Conservation (phyloP, 2,113 vertebrate genomes). For the Ariopsis seemanni region DNA sequence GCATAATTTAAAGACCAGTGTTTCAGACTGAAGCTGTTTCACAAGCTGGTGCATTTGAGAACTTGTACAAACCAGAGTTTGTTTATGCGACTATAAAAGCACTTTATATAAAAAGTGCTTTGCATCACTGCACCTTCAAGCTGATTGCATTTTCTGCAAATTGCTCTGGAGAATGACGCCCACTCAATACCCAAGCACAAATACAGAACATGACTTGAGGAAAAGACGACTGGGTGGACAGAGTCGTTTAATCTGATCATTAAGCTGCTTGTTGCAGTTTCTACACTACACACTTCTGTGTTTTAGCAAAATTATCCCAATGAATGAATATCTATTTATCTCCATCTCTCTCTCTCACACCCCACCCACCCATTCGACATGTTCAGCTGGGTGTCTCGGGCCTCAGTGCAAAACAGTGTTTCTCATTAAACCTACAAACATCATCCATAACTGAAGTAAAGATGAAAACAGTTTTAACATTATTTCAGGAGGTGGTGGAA, state of each 20-base stretch:
- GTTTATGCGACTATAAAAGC: not conserved
- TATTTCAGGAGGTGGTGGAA: no score
- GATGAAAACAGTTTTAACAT: no score
- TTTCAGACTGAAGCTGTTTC: not conserved
- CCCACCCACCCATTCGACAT: no score
- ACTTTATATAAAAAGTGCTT: not conserved
- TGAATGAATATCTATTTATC: no score
- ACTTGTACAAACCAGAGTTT: not conserved
- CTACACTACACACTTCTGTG: not conserved
- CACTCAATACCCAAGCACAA: not conserved
- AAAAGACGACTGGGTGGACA: not conserved
- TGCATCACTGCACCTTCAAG: not conserved
- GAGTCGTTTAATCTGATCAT: not conserved
- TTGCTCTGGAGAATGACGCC: not conserved
- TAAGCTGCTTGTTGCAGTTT: not conserved
- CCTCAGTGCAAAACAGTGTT: no score
- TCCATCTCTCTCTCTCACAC: no score
- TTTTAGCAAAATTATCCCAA: not conserved
- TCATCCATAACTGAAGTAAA: no score
- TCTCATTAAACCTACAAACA: no score
- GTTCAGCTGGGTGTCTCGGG: no score
- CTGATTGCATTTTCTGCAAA: not conserved
- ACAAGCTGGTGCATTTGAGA: not conserved
- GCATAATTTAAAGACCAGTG: no score
- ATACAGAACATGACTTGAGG: not conserved